phyloP scores from a whole-genome alignment of 2,797 vertebrate species.

The Ciconia nigra region DNA sequence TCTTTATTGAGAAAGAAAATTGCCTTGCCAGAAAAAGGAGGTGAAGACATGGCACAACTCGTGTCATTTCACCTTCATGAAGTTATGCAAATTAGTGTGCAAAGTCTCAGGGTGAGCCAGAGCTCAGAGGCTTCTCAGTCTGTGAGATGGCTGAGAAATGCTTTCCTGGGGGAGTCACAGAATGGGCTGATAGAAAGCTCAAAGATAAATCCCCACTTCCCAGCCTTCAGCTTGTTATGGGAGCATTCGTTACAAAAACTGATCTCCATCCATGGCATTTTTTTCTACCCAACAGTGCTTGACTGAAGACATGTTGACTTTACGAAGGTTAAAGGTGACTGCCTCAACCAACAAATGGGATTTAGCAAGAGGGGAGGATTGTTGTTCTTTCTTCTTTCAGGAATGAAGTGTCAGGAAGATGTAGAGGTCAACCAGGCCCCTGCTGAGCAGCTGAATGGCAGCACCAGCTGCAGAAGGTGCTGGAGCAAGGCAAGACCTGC shows the following conservation, averaged over 20 bases:
- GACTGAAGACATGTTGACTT: constrained; percentile 45
- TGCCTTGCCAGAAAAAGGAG: not conserved
- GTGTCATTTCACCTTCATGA: not conserved
- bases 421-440: constrained; percentile 49
- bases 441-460: constrained; percentile 57
- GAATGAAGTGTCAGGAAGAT: constrained; percentile 70
- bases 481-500: not conserved
- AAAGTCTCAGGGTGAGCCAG: not conserved
- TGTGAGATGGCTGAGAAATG: not conserved
- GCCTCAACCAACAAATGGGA: constrained; percentile 69
- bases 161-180: not conserved
- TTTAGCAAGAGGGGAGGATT: not conserved
- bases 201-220: not conserved
- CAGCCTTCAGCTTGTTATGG: not conserved
- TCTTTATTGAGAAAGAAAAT: not conserved
- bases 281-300: not conserved
- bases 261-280: not conserved
- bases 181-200: not conserved
- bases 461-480: constrained; percentile 68
- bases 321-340: constrained; percentile 68
- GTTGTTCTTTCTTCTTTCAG: constrained; percentile 63
- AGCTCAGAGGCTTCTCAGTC: not conserved
- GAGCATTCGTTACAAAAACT: not conserved
- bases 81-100: not conserved
- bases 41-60: not conserved